Evolutionary conservation across 2,797 vertebrate genomes (phyloP).

Genomic region (Mionectes olivaceus): DNA sequence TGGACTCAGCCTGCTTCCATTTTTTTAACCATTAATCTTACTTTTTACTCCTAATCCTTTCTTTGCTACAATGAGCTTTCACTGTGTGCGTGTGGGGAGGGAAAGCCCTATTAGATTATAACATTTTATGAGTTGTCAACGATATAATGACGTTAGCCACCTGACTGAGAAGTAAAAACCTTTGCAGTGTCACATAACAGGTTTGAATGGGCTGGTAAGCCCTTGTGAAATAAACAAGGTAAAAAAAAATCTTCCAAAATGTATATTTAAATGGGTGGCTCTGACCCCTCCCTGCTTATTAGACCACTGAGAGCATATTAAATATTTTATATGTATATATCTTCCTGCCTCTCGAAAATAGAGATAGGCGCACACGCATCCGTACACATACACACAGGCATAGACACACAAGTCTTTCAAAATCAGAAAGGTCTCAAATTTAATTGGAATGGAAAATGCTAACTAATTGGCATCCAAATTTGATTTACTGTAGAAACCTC

Average conservation of each 20-base stretch:
- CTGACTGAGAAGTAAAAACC: conserved; percentile 73
- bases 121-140: conserved; percentile 76
- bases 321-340: conserved; percentile 33
- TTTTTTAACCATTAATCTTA: conserved; percentile 51
- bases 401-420: conserved; percentile 72
- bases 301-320: conserved; percentile 68
- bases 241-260: conserved; percentile 3
- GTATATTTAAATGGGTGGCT: conserved; percentile 46
- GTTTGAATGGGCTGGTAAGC: conserved; percentile 66
- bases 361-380: conserved; percentile 19
- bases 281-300: conserved; percentile 70
- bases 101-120: conserved; percentile 73
- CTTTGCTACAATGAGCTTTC: conserved; percentile 53
- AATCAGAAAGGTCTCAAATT: conserved; percentile 83
- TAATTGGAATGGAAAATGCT: conserved; percentile 83
- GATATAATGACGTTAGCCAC: conserved; percentile 77
- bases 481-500: conserved; percentile 83
- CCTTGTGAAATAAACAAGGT: conserved; percentile 71
- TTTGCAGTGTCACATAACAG: conserved; percentile 73
- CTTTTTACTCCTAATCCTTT: conserved; percentile 48
- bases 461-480: conserved; percentile 84
- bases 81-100: neutral
- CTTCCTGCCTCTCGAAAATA: conserved; percentile 13
- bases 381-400: neutral
- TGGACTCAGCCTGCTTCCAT: conserved; percentile 30